Percentiles rank a stretch among this genome's conserved stretches.
Evolutionary conservation across 2,888 invertebrate genomes (phyloP).

Genomic region (Dynastes grantii): DNA sequence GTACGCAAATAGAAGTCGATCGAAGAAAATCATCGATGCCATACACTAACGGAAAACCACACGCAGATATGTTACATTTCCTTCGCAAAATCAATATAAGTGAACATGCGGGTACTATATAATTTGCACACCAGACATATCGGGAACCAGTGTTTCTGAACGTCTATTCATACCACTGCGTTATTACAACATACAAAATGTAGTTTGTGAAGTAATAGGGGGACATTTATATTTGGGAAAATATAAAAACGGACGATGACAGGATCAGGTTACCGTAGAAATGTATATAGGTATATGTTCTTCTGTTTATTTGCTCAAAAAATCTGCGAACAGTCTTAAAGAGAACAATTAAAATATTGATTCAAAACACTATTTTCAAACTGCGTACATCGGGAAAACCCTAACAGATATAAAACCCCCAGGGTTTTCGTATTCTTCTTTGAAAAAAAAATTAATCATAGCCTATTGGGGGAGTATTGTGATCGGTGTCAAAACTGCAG

Average conservation of each 20-base stretch:
- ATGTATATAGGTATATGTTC: slow-evolving; percentile 15
- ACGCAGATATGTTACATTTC: slow-evolving; percentile 45
- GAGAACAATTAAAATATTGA: neutral
- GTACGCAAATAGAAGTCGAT: neutral
- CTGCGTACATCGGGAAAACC: too few species aligned
- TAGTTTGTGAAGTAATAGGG: slow-evolving; percentile 3
- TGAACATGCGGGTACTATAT: slow-evolving; percentile 53
- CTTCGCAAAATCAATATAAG: slow-evolving; percentile 39
- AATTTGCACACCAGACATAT: slow-evolving; percentile 50
- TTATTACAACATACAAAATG: slow-evolving; percentile 47
- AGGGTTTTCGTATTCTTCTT: too few species aligned
- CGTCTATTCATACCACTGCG: too few species aligned
- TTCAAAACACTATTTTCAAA: too few species aligned
- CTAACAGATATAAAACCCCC: too few species aligned
- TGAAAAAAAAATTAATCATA: too few species aligned
- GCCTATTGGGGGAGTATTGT: too few species aligned
- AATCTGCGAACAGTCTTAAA: neutral
- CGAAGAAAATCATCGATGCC: slow-evolving; percentile 31
- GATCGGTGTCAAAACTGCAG: too few species aligned
- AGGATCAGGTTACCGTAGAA: slow-evolving; percentile 30
- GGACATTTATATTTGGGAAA: slow-evolving; percentile 43
- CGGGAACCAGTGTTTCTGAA: slow-evolving; percentile 41
- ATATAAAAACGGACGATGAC: slow-evolving; percentile 40
- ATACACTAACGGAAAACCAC: slow-evolving; percentile 51
- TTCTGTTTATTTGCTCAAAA: slow-evolving; percentile 20